Percentiles rank a stretch among this genome's conserved stretches.
These are phyloP conservation scores for Danionella cerebrum DNA, from an alignment of 2,113 vertebrate genomes.

Conservation along the genomic window DNA sequence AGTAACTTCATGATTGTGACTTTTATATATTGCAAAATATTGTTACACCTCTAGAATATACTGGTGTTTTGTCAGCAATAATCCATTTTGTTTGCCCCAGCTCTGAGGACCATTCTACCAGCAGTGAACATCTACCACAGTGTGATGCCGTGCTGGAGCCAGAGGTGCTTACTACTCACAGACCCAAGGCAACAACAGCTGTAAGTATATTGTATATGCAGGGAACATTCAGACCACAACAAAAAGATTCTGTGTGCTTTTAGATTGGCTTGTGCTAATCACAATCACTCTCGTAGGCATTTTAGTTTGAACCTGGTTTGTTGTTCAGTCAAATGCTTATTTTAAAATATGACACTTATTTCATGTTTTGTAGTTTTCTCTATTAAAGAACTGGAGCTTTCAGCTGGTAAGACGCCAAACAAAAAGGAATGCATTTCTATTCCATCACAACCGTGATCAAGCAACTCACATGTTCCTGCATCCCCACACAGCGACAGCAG, in stretches of 20 bases:
- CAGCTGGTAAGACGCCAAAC: constrained; percentile 76
- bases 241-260: too few relatives aligned
- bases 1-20: too few relatives aligned
- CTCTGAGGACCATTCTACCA: constrained; percentile 36
- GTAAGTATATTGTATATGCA: too few relatives aligned
- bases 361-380: constrained; percentile 75
- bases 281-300: too few relatives aligned
- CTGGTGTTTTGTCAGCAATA: neutral
- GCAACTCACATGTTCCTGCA: neutral
- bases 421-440: neutral
- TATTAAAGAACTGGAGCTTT: constrained; percentile 91
- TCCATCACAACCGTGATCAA: neutral
- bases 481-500: constrained; percentile 75
- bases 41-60: too few relatives aligned
- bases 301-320: neutral
- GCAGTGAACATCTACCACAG: constrained; percentile 68
- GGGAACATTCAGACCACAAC: too few relatives aligned
- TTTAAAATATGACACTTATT: neutral
- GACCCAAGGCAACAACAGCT: constrained; percentile 73
- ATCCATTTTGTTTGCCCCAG: constrained; percentile 36
- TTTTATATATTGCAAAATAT: too few relatives aligned
- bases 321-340: too few relatives aligned
- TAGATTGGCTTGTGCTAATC: too few relatives aligned
- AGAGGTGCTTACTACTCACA: constrained; percentile 64
- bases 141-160: constrained; percentile 77